A percentile compares a stretch with the other conserved stretches of the same genome.
These are phyloP conservation scores for Triplophysa yarkandensis DNA, from an alignment of 2,797 vertebrate species.

Conservation along the genomic window DNA sequence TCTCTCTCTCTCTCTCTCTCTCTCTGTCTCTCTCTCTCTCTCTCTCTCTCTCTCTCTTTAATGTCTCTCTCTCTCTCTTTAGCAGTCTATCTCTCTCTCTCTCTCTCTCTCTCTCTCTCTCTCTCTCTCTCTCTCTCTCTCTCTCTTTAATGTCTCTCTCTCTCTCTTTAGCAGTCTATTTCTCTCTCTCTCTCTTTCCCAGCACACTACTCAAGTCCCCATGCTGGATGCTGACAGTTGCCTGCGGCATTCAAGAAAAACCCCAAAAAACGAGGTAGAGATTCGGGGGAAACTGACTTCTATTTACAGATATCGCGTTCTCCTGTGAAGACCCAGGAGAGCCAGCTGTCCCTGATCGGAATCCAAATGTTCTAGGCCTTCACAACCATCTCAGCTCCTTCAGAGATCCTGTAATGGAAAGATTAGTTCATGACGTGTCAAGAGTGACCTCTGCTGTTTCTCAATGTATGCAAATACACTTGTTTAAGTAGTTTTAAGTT, in stretches of 20 bases:
- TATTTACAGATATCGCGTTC: constrained; percentile 73
- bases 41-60: constrained; percentile 8
- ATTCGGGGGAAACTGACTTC: constrained; percentile 60
- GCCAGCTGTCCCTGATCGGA: constrained; percentile 58
- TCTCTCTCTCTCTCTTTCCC: constrained; percentile 18
- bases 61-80: constrained; percentile 17
- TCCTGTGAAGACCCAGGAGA: constrained; percentile 50
- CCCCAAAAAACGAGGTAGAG: constrained; percentile 36
- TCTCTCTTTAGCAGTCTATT: too few species aligned
- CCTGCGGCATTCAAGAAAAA: constrained; percentile 61
- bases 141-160: too few species aligned
- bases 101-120: too few species aligned
- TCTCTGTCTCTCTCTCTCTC: constrained; percentile 18
- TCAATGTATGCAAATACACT: neutral
- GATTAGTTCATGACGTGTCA: neutral
- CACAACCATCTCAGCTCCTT: neutral
- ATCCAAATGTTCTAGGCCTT: constrained; percentile 55
- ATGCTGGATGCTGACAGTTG: constrained; percentile 69
- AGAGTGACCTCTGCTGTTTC: constrained; percentile 38
- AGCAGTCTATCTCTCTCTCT: too few species aligned
- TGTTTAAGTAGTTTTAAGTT: too few species aligned
- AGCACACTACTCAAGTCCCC: constrained; percentile 35
- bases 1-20: constrained; percentile 19
- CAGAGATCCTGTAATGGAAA: neutral
- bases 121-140: constrained; percentile 10